phyloP scores from a whole-genome alignment of 1,140 invertebrate genomes.

The Armadillidium nasatum region DNA sequence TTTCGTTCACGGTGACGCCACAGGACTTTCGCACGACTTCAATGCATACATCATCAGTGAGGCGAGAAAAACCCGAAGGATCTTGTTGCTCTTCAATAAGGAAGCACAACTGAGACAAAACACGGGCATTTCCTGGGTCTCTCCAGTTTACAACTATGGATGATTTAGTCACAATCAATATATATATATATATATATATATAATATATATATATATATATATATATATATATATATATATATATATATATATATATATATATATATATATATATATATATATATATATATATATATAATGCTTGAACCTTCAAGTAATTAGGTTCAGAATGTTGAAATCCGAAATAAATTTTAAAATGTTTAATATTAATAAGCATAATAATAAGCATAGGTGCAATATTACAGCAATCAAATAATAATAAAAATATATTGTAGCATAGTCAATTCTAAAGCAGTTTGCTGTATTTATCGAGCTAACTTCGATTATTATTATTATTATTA shows the following conservation, averaged over 20 bases:
- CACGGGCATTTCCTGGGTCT: neutral
- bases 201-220: neutral
- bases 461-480: too few relatives aligned
- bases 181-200: neutral
- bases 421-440: too few relatives aligned
- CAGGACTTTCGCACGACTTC: neutral
- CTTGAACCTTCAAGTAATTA: too few relatives aligned
- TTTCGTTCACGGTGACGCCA: neutral
- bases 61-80: neutral
- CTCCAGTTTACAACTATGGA: neutral
- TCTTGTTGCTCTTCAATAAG: neutral
- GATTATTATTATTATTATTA: too few relatives aligned
- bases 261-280: constrained; percentile 13
- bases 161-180: neutral
- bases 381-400: too few relatives aligned
- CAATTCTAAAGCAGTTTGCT: too few relatives aligned
- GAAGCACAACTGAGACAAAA: neutral
- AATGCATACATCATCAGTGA: neutral
- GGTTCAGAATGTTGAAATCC: too few relatives aligned
- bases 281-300: neutral
- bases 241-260: constrained; percentile 15
- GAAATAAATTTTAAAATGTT: too few relatives aligned
- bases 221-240: neutral
- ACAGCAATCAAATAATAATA: too few relatives aligned
- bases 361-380: too few relatives aligned